Percentiles rank a stretch among this genome's conserved stretches.
Conservation (phyloP, 2,888 invertebrate species). For the Netelia melanura region DNA sequence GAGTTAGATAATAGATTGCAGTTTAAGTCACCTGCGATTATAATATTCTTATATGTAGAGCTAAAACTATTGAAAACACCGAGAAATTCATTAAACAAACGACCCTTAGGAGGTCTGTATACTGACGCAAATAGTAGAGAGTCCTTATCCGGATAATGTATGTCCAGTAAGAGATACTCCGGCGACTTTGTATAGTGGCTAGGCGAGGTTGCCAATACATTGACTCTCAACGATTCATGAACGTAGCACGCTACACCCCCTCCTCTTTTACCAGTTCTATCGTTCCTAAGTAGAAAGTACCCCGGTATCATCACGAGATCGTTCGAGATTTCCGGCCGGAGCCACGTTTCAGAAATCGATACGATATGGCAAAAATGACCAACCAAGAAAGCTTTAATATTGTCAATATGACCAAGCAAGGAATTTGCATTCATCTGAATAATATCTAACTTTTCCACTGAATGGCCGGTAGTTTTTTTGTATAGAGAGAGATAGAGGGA, state of each 20-base stretch:
- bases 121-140: not conserved
- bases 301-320: not conserved
- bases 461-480: too few relatives aligned
- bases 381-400: not conserved
- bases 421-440: not conserved
- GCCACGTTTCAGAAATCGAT: conserved; percentile 11
- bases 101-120: not conserved
- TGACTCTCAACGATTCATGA: not conserved
- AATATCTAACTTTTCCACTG: too few relatives aligned
- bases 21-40: not conserved
- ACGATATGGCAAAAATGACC: conserved; percentile 13
- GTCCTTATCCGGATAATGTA: not conserved
- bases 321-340: conserved; percentile 1
- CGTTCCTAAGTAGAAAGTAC: not conserved
- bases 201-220: not conserved
- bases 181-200: not conserved
- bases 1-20: not conserved
- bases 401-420: not conserved
- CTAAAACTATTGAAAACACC: not conserved
- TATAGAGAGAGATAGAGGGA: too few relatives aligned
- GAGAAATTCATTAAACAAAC: not conserved
- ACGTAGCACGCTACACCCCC: not conserved
- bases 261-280: not conserved
- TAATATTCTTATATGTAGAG: not conserved
- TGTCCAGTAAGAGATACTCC: not conserved